Percentiles rank a stretch among this genome's conserved stretches.
phyloP scores from a whole-genome alignment of 1,140 invertebrate species.

The Caenorhabditis latens region DNA sequence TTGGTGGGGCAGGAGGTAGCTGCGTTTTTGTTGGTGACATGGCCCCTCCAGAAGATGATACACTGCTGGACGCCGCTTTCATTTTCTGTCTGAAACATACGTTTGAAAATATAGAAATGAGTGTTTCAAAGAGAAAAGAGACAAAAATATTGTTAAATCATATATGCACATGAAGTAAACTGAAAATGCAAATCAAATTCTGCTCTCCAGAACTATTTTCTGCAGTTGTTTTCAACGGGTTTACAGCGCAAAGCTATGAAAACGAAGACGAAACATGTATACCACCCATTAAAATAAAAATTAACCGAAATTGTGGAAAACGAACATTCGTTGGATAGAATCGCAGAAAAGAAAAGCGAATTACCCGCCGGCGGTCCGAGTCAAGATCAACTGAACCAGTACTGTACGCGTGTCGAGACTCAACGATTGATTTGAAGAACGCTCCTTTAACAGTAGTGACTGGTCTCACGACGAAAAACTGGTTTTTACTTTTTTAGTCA shows the following conservation, averaged over 20 bases:
- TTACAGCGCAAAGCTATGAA: too few relatives aligned
- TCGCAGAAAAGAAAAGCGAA: background rate
- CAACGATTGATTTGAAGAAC: too few relatives aligned
- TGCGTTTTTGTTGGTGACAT: background rate
- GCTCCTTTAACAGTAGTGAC: background rate
- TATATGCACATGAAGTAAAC: too few relatives aligned
- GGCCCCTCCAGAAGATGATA: background rate
- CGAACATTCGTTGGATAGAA: too few relatives aligned
- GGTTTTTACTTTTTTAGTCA: too few relatives aligned
- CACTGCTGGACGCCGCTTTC: slow-evolving; percentile 36
- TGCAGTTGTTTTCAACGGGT: too few relatives aligned
- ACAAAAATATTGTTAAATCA: too few relatives aligned
- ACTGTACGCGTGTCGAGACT: background rate
- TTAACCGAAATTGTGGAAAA: too few relatives aligned
- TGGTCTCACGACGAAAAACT: background rate
- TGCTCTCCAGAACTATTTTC: too few relatives aligned
- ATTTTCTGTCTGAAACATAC: background rate
- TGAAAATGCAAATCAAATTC: too few relatives aligned
- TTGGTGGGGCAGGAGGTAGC: background rate
- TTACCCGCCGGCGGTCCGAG: background rate
- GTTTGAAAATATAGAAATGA: background rate
- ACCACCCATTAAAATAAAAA: too few relatives aligned
- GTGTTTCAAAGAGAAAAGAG: background rate
- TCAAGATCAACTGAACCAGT: background rate
- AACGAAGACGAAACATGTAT: too few relatives aligned